Base-by-base conservation (phyloP, 1,140 invertebrate genomes). In the Scylla paramamosain region DNA sequence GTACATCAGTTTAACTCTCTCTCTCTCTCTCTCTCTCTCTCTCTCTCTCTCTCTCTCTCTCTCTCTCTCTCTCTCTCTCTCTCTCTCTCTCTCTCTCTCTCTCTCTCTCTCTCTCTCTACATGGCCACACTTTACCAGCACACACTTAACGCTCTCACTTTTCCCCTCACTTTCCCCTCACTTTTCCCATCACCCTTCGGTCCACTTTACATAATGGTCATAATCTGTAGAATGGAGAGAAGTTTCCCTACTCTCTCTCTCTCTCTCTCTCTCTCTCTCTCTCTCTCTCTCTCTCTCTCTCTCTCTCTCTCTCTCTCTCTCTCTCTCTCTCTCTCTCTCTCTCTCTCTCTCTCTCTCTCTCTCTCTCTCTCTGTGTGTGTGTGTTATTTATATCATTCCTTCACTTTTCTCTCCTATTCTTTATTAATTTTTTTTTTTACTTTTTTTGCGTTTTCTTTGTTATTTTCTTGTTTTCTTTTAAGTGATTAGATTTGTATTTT, bases 201-300 rank as follows among this genome's bases (percentile, higher is more conserved):
- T 31, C 59, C 39, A 89, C 87, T 89, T 46, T 89, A 89, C 87
- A 89, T 89, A 89, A 39, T 89, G 87, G 28, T 89, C 87, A 89
- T 89, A 46, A 89, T 89, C 87, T 89, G 52, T 89, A 45, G 52
- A 89, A 89, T 89, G 39, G 10, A 86, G n/a, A 89, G 16, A 89
- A 12, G 45, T 39, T 39, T 14, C 0, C 16, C 52, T 59, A 12
- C 39, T 39, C 39, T 39, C 39, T 39, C 39, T 39, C 39, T 39
- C 39, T 39, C 39, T 39, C 39, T 39, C 39, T 39, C 39, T 39
- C 39, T 39, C 39, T 39, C 39, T 39, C 39, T 39, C 39, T 39
- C 39, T 39, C 39, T 39, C 39, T 39, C 39, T 39, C 39, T 39
- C 39, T 59, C 20, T 20, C 52, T 59, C 20, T 59, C 10, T 20